phyloP scores from a whole-genome alignment of 2,888 invertebrate species.

The Drosophila vallismaia region DNA sequence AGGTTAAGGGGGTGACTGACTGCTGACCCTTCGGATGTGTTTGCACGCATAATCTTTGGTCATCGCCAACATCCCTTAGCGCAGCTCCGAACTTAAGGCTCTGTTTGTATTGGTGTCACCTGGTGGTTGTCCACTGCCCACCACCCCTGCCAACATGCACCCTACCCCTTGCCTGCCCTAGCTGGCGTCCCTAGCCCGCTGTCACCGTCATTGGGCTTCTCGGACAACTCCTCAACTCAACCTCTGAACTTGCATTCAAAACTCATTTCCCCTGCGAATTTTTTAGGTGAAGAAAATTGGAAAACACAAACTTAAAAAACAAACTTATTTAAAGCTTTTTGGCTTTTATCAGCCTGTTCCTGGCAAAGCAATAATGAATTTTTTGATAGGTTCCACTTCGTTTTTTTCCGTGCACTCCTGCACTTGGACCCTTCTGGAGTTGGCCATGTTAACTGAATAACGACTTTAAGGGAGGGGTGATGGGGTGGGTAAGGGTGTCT shows the following conservation, averaged over 20 bases:
- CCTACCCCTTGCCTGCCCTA: slow-evolving; percentile 11
- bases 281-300: not conserved
- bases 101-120: slow-evolving; percentile 47
- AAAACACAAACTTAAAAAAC: too few species aligned
- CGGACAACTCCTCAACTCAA: slow-evolving; percentile 9
- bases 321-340: not conserved
- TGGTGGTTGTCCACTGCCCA: slow-evolving; percentile 67
- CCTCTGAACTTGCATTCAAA: slow-evolving; percentile 53
- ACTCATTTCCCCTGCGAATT: slow-evolving; percentile 77
- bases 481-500: slow-evolving; percentile 37
- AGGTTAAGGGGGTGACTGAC: slow-evolving; percentile 38
- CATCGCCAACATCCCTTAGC: slow-evolving; percentile 72
- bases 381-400: not conserved
- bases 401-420: slow-evolving; percentile 12
- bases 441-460: slow-evolving; percentile 35
- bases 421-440: slow-evolving; percentile 60
- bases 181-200: slow-evolving; percentile 14
- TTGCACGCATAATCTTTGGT: slow-evolving; percentile 77
- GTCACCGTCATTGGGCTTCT: slow-evolving; percentile 8
- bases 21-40: slow-evolving; percentile 48
- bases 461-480: not conserved
- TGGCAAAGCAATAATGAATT: too few species aligned
- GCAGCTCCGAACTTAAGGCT: slow-evolving; percentile 49
- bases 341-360: too few species aligned
- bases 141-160: slow-evolving; percentile 34